Evolutionary conservation across 1,140 invertebrate genomes (phyloP).

Genomic region (Carposina sasakii): DNA sequence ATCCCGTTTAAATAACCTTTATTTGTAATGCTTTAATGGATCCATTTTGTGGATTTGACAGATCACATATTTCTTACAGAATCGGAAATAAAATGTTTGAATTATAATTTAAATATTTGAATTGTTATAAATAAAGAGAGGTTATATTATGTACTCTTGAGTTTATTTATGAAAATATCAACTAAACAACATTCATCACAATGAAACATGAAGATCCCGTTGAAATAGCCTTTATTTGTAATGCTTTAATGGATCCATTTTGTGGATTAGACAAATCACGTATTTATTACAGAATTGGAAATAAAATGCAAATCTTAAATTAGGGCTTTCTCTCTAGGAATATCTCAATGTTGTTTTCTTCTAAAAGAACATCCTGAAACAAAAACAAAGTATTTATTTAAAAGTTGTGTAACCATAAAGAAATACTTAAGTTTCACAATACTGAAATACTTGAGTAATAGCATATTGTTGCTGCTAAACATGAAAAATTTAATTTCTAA

Average conservation of each 20-base stretch:
- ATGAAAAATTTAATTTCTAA: no score
- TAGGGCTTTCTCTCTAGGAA: conserved; percentile 58
- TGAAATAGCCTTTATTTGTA: conserved; percentile 72
- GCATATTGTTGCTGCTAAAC: no score
- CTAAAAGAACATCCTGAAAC: conserved; percentile 93
- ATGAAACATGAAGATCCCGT: conserved; percentile 36
- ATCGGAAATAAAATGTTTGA: conserved; percentile 67
- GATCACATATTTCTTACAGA: conserved; percentile 57
- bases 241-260: conserved; percentile 61
- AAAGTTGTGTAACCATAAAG: conserved; percentile 15
- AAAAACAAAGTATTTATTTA: conserved; percentile 35
- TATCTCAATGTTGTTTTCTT: conserved; percentile 90
- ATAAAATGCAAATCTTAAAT: conserved; percentile 73
- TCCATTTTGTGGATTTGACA: conserved; percentile 60
- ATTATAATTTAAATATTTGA: no score
- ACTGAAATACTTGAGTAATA: no score
- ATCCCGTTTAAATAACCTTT: conserved; percentile 70
- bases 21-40: conserved; percentile 67
- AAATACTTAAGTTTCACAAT: neutral
- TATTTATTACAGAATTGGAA: conserved; percentile 63
- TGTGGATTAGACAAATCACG: conserved; percentile 58
- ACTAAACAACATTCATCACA: no score
- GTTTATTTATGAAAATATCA: no score
- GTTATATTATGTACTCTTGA: no score
- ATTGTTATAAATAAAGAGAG: no score